These are phyloP conservation scores for Acanthaster planci DNA, from an alignment of 35 echinoderm and acorn worm genomes.

Conservation along the genomic window DNA sequence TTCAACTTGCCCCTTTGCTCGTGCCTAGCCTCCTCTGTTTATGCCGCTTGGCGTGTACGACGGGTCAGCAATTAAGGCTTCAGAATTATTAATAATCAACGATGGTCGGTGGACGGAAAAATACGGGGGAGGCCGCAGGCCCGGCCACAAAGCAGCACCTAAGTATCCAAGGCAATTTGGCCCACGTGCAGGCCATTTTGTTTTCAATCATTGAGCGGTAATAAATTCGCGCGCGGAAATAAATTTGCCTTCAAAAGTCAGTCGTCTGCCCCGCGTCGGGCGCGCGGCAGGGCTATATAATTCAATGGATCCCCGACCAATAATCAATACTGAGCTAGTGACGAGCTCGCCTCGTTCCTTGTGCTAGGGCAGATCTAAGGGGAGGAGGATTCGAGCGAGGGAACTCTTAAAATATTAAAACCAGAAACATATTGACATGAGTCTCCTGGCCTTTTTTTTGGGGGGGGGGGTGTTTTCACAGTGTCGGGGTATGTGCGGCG, in stretches of 20 bases:
- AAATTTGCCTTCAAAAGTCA: constrained; percentile 27
- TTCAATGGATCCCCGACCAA: neutral
- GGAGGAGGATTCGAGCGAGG: neutral
- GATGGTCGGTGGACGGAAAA: neutral
- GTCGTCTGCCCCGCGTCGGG: neutral
- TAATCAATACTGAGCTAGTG: neutral
- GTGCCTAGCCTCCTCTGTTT: neutral
- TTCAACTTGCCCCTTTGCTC: neutral
- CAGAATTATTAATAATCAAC: constrained; percentile 17
- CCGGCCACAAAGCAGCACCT: neutral
- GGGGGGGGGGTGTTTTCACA: no score
- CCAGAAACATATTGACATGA: neutral
- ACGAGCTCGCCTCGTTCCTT: neutral
- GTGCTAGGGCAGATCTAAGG: neutral
- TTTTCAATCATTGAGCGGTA: constrained; percentile 28
- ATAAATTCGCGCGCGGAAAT: constrained; percentile 21
- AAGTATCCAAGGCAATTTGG: neutral
- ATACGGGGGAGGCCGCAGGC: neutral
- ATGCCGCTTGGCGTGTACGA: neutral
- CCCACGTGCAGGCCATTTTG: constrained; percentile 20
- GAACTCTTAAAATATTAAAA: constrained; percentile 1
- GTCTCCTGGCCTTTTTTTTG: neutral
- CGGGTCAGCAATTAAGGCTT: neutral
- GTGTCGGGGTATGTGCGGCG: no score
- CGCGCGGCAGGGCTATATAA: neutral